A percentile compares a stretch with the other conserved stretches of the same genome.
phyloP scores from a whole-genome alignment of 2,888 invertebrate genomes.

The Dryobota labecula region DNA sequence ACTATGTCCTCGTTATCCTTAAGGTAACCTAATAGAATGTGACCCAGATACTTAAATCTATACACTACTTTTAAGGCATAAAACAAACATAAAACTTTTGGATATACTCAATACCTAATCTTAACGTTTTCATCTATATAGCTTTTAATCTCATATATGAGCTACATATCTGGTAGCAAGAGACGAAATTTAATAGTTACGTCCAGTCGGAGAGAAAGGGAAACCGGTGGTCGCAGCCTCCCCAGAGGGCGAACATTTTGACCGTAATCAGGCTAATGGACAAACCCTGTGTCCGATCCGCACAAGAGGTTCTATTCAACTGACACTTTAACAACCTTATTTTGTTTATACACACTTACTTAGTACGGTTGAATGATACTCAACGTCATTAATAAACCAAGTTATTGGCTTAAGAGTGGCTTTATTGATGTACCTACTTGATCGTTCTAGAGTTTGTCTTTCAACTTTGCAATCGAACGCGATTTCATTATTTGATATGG shows the following conservation, averaged over 20 bases:
- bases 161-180: constrained; percentile 47
- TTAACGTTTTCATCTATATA: constrained; percentile 11
- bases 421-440: constrained; percentile 33
- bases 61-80: no score
- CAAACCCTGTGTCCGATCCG: constrained; percentile 84
- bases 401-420: constrained; percentile 44
- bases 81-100: no score
- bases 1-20: no score
- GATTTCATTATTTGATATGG: background rate
- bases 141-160: constrained; percentile 47
- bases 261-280: constrained; percentile 89
- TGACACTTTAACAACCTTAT: constrained; percentile 82
- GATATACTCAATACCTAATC: background rate
- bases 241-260: constrained; percentile 82
- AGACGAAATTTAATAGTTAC: constrained; percentile 67
- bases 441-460: constrained; percentile 25
- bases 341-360: constrained; percentile 80
- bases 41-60: no score
- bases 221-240: constrained; percentile 78
- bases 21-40: no score
- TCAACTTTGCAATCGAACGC: background rate
- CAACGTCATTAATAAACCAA: constrained; percentile 60
- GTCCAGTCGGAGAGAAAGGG: constrained; percentile 73
- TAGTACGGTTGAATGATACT: constrained; percentile 70
- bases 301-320: constrained; percentile 80